Base-by-base conservation (phyloP, 2,888 invertebrate species). In the Dromius quadrimaculatus region DNA sequence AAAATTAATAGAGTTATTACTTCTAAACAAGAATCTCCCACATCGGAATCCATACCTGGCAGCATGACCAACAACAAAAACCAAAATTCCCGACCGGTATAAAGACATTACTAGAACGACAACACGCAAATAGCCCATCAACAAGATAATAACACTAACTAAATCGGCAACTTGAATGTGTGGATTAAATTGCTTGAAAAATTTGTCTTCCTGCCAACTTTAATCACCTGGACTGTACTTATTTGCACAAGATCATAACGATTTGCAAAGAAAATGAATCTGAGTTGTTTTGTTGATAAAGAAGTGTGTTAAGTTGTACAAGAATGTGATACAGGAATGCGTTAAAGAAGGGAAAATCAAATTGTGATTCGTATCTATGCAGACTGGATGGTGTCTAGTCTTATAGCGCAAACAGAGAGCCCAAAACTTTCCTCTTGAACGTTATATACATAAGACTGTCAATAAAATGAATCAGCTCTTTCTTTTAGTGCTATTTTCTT, bases 41-140 rank as follows among this genome's bases (percentile, higher is more conserved):
- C 50, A 54, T 54, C 11, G 5, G 8, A 54, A 9, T 54, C 50
- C 13, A 2, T 6, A 28, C 47, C 47, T 36, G 20, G n/a, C 47
- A 54, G 50, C 50, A 54, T 28, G 23, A 54, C 28, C 28, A 54
- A 54, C 50, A 54, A 13, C 28, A 15, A 43, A 54, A 54, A 54
- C 11, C 4, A 28, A 54, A 23, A 54, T 54, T 54, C 50, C 50
- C 28, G 23, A 54, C 23, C 15, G 15, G 13, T 54, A 54, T 54
- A 32, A 15, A 54, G 50, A 54, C 28, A 54, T 54, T 54, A 54
- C 50, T 8, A 3, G 50, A n/a, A 28, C 50, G 28, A 9, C 23
- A 50, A 32, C 50, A 54, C 50, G 50, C 50, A 54, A 54, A 54
- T 54, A 54, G 28, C 23, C 50, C 50, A 54, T 54, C 50, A 54